Evolutionary conservation across 2,888 invertebrate species (phyloP).

Genomic region (Clivina fossor): DNA sequence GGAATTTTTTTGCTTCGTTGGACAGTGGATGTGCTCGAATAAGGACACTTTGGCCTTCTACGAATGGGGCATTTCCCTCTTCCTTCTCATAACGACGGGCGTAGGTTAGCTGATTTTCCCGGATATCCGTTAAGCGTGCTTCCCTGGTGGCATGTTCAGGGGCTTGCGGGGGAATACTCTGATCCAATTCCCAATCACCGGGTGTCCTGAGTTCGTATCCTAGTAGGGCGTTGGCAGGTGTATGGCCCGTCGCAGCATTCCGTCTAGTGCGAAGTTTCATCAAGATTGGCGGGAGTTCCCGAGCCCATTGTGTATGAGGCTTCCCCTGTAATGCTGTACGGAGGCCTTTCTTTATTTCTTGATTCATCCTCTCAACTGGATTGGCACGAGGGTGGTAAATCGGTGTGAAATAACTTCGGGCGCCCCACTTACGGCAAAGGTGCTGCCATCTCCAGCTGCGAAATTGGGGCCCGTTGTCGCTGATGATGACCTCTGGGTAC

Average conservation of each 20-base stretch:
- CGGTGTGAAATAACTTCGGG: slow-evolving; percentile 35
- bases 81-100: background rate
- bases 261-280: background rate
- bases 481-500: slow-evolving; percentile 8
- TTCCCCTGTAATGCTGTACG: slow-evolving; percentile 28
- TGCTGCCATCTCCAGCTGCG: background rate
- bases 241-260: slow-evolving; percentile 5
- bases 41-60: background rate
- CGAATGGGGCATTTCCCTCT: background rate
- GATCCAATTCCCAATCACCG: slow-evolving; percentile 6
- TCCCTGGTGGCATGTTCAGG: background rate
- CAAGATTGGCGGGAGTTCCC: background rate
- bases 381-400: slow-evolving; percentile 41
- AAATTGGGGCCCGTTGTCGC: slow-evolving; percentile 33
- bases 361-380: slow-evolving; percentile 40
- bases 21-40: background rate
- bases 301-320: background rate
- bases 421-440: slow-evolving; percentile 20
- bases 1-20: background rate
- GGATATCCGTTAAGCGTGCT: background rate
- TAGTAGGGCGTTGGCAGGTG: slow-evolving; percentile 2
- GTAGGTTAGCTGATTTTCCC: background rate
- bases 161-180: background rate
- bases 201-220: slow-evolving; percentile 5
- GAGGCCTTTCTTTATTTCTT: slow-evolving; percentile 41